Conservation (phyloP, 2,797 vertebrate species). For the Pseudocheirus occidentalis region DNA sequence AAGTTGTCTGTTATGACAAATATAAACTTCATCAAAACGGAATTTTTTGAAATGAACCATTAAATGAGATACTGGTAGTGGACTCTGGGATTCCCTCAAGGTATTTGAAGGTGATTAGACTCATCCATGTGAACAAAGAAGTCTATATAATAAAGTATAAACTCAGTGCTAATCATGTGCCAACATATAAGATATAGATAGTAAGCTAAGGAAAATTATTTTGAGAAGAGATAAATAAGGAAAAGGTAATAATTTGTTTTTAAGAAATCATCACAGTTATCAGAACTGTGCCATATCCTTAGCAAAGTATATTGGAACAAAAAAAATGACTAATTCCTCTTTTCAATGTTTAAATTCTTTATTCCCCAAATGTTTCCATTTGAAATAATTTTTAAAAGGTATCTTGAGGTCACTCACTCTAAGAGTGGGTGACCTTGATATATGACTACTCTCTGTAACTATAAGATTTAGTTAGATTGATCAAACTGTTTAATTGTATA, state of each 20-base stretch:
- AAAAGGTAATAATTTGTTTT: not conserved
- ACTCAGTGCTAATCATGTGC: not conserved
- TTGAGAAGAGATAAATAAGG: constrained; percentile 26
- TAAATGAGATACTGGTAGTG: not conserved
- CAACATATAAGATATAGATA: not conserved
- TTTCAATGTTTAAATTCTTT: constrained; percentile 22
- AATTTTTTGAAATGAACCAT: not conserved
- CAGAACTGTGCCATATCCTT: not conserved
- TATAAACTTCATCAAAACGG: not conserved
- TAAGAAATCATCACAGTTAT: not conserved
- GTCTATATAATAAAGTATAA: not conserved
- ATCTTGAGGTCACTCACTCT: not conserved
- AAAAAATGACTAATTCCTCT: constrained; percentile 35
- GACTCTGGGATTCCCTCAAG: not conserved
- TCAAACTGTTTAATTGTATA: not conserved
- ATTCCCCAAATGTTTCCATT: constrained; percentile 12
- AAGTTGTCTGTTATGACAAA: not conserved
- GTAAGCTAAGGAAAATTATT: constrained; percentile 21
- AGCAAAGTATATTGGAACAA: constrained; percentile 39
- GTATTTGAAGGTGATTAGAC: not conserved
- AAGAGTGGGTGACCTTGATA: not conserved
- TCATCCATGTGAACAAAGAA: not conserved
- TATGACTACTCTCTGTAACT: not conserved
- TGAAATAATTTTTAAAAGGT: not conserved
- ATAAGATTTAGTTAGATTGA: not conserved